Conservation (phyloP, 2,797 vertebrate genomes). For the Sternarchorhynchus goeldii region DNA sequence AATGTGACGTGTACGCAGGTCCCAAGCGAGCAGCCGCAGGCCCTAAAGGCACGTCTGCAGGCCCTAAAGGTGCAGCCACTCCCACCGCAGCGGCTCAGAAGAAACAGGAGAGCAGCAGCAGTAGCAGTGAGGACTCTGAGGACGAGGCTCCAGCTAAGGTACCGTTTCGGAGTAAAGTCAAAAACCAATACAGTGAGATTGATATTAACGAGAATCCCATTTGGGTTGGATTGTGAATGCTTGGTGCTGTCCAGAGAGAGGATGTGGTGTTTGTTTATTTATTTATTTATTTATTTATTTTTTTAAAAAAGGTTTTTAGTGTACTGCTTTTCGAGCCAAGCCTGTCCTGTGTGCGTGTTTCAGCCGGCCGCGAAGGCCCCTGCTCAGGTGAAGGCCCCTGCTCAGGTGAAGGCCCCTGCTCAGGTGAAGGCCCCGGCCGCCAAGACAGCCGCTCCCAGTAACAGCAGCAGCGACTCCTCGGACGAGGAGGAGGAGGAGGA, state of each 20-base stretch:
- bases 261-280: too few relatives aligned
- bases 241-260: too few relatives aligned
- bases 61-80: slow-evolving; percentile 48
- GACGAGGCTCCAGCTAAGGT: slow-evolving; percentile 76
- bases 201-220: not conserved
- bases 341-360: not conserved
- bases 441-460: slow-evolving; percentile 66
- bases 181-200: not conserved
- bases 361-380: slow-evolving; percentile 68
- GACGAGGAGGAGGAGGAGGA: slow-evolving; percentile 74
- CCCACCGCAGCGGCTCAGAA: slow-evolving; percentile 64
- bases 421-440: slow-evolving; percentile 61
- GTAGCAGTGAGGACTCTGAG: slow-evolving; percentile 75
- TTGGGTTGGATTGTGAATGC: too few relatives aligned
- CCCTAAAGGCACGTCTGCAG: slow-evolving; percentile 54
- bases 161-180: not conserved
- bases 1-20: slow-evolving; percentile 23
- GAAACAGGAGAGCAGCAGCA: slow-evolving; percentile 74
- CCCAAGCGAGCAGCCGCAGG: slow-evolving; percentile 28
- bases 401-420: slow-evolving; percentile 60
- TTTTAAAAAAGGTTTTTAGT: not conserved
- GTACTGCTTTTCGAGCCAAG: not conserved
- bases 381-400: slow-evolving; percentile 60
- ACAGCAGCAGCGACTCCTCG: slow-evolving; percentile 74
- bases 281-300: too few relatives aligned